Percentiles rank a stretch among this genome's conserved stretches.
Conservation (phyloP, 1,140 invertebrate genomes). For the Coboldia fuscipes region DNA sequence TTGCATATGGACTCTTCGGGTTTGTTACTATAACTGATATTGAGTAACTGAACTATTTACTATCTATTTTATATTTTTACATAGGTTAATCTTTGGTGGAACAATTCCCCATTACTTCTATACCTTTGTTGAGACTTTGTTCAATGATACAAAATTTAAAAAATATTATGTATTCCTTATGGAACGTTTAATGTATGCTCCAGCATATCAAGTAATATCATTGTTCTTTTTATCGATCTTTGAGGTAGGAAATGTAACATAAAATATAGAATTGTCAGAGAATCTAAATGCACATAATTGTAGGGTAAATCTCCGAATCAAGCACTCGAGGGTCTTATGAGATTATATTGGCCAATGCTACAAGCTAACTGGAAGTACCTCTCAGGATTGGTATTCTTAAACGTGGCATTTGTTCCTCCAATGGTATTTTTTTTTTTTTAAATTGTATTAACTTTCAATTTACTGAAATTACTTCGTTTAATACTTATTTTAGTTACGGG, state of each 20-base stretch:
- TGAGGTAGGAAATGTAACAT: constrained; percentile 23
- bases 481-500: constrained; percentile 27
- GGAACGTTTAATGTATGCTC: constrained; percentile 43
- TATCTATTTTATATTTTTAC: background rate
- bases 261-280: background rate
- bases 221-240: constrained; percentile 43
- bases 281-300: constrained; percentile 2
- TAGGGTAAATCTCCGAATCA: constrained; percentile 37
- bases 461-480: background rate
- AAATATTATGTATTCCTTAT: constrained; percentile 26
- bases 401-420: constrained; percentile 43
- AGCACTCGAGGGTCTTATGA: constrained; percentile 31
- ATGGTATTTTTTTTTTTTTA: constrained; percentile 28
- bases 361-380: constrained; percentile 47
- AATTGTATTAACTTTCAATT: background rate
- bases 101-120: constrained; percentile 51
- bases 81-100: constrained; percentile 44
- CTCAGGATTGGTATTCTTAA: constrained; percentile 44
- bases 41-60: background rate
- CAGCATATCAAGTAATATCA: constrained; percentile 41
- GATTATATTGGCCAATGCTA: constrained; percentile 35
- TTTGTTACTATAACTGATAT: constrained; percentile 14
- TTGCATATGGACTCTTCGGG: constrained; percentile 49
- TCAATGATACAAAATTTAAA: constrained; percentile 12
- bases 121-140: constrained; percentile 26